phyloP scores from a whole-genome alignment of 2,888 invertebrate species.

The Luperina testacea region DNA sequence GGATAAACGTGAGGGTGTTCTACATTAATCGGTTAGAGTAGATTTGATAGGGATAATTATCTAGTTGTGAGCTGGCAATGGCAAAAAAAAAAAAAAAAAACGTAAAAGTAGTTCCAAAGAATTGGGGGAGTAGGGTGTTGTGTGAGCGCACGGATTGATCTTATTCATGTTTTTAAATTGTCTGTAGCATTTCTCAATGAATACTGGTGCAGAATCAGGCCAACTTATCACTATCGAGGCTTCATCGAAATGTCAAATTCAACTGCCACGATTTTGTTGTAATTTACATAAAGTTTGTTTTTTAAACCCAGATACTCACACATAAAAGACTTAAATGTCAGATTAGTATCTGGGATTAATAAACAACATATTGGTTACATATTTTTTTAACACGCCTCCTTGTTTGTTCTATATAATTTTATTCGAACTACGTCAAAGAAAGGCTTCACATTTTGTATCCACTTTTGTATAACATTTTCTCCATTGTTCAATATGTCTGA shows the following conservation, averaged over 20 bases:
- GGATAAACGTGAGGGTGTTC: background rate
- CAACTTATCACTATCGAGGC: background rate
- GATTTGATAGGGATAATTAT: background rate
- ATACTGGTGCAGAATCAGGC: background rate
- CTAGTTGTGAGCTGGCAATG: background rate
- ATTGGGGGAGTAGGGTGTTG: too few relatives aligned
- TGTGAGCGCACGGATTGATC: too few relatives aligned
- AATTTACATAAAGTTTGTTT: too few relatives aligned
- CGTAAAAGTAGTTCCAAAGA: background rate
- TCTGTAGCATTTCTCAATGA: background rate
- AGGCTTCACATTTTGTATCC: constrained; percentile 3
- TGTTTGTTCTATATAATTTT: constrained; percentile 21
- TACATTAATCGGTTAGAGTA: background rate
- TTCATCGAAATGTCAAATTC: background rate
- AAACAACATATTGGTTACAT: too few relatives aligned
- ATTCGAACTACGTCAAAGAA: constrained; percentile 3
- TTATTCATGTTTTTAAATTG: background rate
- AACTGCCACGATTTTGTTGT: too few relatives aligned
- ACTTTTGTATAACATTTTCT: constrained; percentile 17
- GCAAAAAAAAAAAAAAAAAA: background rate
- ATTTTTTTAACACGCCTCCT: background rate
- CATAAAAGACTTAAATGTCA: too few relatives aligned
- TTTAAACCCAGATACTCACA: too few relatives aligned
- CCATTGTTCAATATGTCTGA: constrained; percentile 21
- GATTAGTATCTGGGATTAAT: too few relatives aligned